These are phyloP conservation scores for Bombylius discolor DNA, from an alignment of 2,888 invertebrate genomes.

Conservation along the genomic window DNA sequence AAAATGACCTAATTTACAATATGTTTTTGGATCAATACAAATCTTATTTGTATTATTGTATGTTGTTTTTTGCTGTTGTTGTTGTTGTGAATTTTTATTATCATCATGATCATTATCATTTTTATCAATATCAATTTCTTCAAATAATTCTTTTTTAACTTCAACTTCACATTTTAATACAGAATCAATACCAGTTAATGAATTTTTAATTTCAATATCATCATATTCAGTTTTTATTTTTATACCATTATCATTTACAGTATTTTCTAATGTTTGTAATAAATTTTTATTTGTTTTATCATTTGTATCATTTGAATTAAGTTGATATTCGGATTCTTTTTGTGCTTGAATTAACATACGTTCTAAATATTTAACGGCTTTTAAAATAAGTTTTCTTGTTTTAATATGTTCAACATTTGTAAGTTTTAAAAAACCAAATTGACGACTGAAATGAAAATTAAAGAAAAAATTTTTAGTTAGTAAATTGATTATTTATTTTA, in stretches of 20 bases:
- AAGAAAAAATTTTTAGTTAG: not conserved
- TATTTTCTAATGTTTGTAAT: conserved; percentile 7
- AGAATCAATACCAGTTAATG: conserved; percentile 6
- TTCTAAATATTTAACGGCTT: conserved; percentile 75
- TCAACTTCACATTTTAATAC: conserved; percentile 19
- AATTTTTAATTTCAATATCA: conserved; percentile 9
- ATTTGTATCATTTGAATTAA: not conserved
- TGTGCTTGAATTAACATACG: conserved; percentile 72
- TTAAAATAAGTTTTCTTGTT: conserved; percentile 67
- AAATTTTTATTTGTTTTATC: conserved; percentile 1
- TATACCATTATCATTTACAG: conserved; percentile 11
- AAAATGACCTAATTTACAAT: conserved; percentile 90
- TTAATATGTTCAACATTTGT: conserved; percentile 67
- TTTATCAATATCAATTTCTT: conserved; percentile 14
- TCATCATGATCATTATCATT: not conserved
- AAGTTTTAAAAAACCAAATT: conserved; percentile 80
- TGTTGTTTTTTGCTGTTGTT: not conserved
- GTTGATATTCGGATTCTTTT: conserved; percentile 39
- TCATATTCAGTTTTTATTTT: conserved; percentile 15
- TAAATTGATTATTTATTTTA: not conserved
- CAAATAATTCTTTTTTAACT: conserved; percentile 14
- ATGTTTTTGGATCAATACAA: conserved; percentile 77
- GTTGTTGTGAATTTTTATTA: conserved; percentile 8
- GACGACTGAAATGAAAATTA: conserved; percentile 50
- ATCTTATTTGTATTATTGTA: conserved; percentile 38